Base-by-base conservation (phyloP, 2,888 invertebrate genomes). In the Drosophila setosimentum region DNA sequence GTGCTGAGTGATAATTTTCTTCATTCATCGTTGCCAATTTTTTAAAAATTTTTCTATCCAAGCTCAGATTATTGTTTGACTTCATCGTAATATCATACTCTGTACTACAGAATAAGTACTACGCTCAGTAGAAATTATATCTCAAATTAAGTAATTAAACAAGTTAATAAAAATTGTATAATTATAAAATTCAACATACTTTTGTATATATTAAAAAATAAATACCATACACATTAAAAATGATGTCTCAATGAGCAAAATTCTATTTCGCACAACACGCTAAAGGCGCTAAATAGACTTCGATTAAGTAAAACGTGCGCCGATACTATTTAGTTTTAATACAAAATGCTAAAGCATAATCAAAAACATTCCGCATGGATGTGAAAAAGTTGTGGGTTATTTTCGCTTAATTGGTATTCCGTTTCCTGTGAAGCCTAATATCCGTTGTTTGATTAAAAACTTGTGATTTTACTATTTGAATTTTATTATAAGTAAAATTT, bases 331-430 rank as follows among this genome's bases (percentile, higher is more conserved):
- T 6, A 40, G 13, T 33, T 42, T 13, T 11, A 51, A 29, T 33
- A 50, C 21, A 24, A 37, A n/a, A 48, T 8, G 18, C 24, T 33
- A 40, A 21, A 29, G 21, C 18, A 18, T 33, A 33, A 67, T 18
- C 11, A 18, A 3, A 32, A 10, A 21, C 24, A 49, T 68, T 68
- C 68, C 67, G 68, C 37, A 50, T 57, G 29, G 33, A 68, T 42
- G 40, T 57, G 27, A 33, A 68, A 24, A 67, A 18, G 2, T 27
- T 40, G 37, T 68, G 37, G 49, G 37, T 11, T 49, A 27, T 33
- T 37, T 27, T n/a, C 0, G 2, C 18, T 13, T 37, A 24, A 37
- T 13, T 32, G 1, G 29, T n/a, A 8, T 21, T 32, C 24, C n/a
- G 61, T 42, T 45, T 57, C 58, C 42, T 42, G 40, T 55, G 10